Evolutionary conservation across 1,140 invertebrate genomes (phyloP), one percentile per base, ranked within the genome.

Genomic region (Drosophila albomicans): DNA sequence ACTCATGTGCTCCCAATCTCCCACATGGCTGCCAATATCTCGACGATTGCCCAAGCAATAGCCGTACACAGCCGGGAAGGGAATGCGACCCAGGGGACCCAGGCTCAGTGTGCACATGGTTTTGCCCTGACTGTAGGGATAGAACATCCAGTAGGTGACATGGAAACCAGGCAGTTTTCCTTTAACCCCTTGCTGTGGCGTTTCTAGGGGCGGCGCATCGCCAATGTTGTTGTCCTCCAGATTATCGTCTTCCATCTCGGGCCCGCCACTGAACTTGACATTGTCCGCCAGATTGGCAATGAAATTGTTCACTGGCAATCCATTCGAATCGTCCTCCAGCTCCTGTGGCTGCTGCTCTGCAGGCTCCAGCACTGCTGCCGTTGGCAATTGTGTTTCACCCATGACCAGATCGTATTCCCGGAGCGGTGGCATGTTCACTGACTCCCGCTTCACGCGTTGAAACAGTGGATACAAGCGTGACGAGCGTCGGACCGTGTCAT

Each of bases 71-170:
- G 93, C 93, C 0, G 95, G 94, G 45, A 95, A 93, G 13, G 95
- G 95, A 13, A 92, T 91, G 6, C 82, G 71, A 0, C 92, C 92
- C 0, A 92, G 78, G 0, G 91, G 91, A 8, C 92, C 92, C 28
- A 92, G 59, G 43, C 81, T 92, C 1, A 92, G 41, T 0, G 92
- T 92, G 56, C 92, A 92, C 84, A 92, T 92, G 38, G 91, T 91
- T 64, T 92, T 92, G 28, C 92, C 92, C 73, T 94, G 93, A 78
- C 94, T 95, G 82, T 94, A 95, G 13, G 95, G 95, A 91, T 94
- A 95, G 82, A 95, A 95, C 91, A 95, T 94, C 95, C 95, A 95
- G 92, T 95, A 95, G 66, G 94, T 95, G 16, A 95, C 94, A 86
- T 95, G 94, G 87, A 95, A 95, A 70, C 93, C 68, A 0, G 92